phyloP scores from a whole-genome alignment of 2,888 invertebrate species.

The Eudasyphora cyanicolor region DNA sequence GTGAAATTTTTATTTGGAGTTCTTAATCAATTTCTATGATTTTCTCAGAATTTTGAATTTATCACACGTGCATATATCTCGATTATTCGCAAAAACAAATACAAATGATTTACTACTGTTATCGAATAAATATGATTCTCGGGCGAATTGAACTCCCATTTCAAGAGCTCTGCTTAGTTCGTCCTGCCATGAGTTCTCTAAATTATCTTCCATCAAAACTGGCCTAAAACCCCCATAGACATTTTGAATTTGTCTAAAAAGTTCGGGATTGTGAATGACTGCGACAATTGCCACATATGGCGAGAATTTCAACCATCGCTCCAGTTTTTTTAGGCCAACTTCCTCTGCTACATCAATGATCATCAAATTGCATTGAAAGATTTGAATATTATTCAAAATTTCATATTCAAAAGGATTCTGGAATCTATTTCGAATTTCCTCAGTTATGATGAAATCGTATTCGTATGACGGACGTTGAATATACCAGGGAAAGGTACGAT shows the following conservation, averaged over 20 bases:
- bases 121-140: slow-evolving; percentile 59
- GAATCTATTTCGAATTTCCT: slow-evolving; percentile 65
- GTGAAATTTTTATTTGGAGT: background rate
- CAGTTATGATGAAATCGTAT: slow-evolving; percentile 64
- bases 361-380: slow-evolving; percentile 71
- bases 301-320: slow-evolving; percentile 74
- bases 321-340: slow-evolving; percentile 67
- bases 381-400: slow-evolving; percentile 68
- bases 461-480: slow-evolving; percentile 68
- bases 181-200: slow-evolving; percentile 70
- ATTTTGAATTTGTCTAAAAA: slow-evolving; percentile 68
- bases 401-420: slow-evolving; percentile 66
- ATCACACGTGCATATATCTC: slow-evolving; percentile 70
- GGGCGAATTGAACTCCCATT: slow-evolving; percentile 67
- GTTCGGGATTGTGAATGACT: slow-evolving; percentile 69
- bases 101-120: slow-evolving; percentile 68
- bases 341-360: slow-evolving; percentile 71
- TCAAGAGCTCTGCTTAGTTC: slow-evolving; percentile 68
- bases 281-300: slow-evolving; percentile 70
- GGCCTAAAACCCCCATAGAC: slow-evolving; percentile 67
- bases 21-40: background rate
- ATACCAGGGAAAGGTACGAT: slow-evolving; percentile 70
- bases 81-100: slow-evolving; percentile 71
- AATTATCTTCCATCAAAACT: slow-evolving; percentile 67
- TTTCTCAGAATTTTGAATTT: slow-evolving; percentile 68